phyloP scores from a whole-genome alignment of 1,140 invertebrate genomes.

The Aleiodes sp. region DNA sequence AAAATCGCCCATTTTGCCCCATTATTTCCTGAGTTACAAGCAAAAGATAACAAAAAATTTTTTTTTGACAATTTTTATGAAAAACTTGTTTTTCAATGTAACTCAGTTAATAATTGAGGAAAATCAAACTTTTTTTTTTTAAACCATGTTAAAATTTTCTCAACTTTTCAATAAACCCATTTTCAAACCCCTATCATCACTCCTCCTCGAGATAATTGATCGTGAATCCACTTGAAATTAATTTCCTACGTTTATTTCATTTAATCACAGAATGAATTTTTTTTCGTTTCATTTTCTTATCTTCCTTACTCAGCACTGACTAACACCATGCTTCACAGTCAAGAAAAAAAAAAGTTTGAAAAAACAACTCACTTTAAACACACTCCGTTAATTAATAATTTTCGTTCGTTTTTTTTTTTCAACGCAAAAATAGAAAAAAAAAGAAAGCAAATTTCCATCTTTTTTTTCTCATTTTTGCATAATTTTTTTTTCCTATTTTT shows the following conservation, averaged over 20 bases:
- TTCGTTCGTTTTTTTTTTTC: conserved; percentile 14
- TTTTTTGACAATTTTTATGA: no score
- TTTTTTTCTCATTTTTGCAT: conserved; percentile 47
- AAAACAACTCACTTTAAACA: conserved; percentile 61
- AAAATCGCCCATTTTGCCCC: no score
- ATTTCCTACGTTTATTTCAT: conserved; percentile 22
- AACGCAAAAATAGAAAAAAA: background rate
- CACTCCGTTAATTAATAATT: conserved; percentile 63
- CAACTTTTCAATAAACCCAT: background rate
- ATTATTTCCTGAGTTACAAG: no score
- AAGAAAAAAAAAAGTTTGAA: conserved; percentile 54
- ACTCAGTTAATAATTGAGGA: no score
- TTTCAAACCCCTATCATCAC: background rate
- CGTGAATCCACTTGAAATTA: background rate
- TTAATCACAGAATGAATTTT: conserved; percentile 31
- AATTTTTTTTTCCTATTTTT: conserved; percentile 39
- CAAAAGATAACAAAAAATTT: no score
- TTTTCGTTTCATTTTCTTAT: conserved; percentile 37
- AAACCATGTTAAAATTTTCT: no score
- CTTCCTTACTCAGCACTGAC: conserved; percentile 41
- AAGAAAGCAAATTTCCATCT: background rate
- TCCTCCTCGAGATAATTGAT: no score
- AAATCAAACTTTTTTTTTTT: no score
- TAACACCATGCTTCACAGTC: conserved; percentile 55
- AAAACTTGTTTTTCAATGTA: no score